phyloP scores from a whole-genome alignment of 1,140 invertebrate genomes.

The Dysdera silvatica region DNA sequence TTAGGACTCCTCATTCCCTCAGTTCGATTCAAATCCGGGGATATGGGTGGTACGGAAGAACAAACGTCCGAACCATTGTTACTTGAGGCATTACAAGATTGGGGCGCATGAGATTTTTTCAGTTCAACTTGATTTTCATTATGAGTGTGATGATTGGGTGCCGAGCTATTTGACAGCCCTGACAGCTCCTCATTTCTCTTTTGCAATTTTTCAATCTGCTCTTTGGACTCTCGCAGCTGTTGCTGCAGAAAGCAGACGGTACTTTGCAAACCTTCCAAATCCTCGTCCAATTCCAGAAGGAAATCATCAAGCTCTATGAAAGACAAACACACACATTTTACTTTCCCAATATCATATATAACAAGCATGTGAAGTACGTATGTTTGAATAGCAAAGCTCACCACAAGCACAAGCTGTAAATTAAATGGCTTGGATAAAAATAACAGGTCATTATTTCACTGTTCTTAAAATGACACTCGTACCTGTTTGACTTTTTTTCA shows the following conservation, averaged over 20 bases:
- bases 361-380: too few species aligned
- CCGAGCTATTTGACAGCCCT: not conserved
- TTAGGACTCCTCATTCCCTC: not conserved
- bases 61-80: not conserved
- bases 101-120: not conserved
- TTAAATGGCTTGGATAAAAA: too few species aligned
- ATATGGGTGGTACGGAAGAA: not conserved
- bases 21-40: not conserved
- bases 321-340: not conserved
- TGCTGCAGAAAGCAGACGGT: slow-evolving; percentile 90
- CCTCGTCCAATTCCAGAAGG: slow-evolving; percentile 89
- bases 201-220: slow-evolving; percentile 37
- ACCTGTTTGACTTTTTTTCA: slow-evolving; percentile 95
- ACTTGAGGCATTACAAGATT: not conserved
- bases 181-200: slow-evolving; percentile 9
- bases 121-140: slow-evolving; percentile 2
- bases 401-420: too few species aligned
- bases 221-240: slow-evolving; percentile 70
- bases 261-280: slow-evolving; percentile 96
- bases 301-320: slow-evolving; percentile 82
- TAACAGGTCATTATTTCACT: not conserved
- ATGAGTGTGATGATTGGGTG: not conserved
- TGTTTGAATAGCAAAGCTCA: too few species aligned
- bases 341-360: too few species aligned
- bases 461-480: slow-evolving; percentile 29